Evolutionary conservation across 2,113 vertebrate species (phyloP).

Genomic region (Carassius auratus): DNA sequence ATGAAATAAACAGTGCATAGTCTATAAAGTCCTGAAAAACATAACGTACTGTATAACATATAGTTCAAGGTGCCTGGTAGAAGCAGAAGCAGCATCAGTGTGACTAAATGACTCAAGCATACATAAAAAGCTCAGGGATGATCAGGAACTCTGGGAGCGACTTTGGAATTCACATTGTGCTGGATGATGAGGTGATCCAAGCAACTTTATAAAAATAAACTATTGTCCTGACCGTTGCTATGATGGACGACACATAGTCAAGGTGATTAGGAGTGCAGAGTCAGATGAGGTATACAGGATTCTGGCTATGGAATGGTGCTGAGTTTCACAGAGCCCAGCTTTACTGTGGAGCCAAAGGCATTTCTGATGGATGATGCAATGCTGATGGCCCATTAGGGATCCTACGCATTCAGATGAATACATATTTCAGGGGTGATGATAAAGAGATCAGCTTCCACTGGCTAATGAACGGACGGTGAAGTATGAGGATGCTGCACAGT

Average conservation of each 20-base stretch:
- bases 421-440: conserved; percentile 42
- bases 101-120: conserved; percentile 5
- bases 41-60: not conserved
- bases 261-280: conserved; percentile 27
- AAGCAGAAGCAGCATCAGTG: not conserved
- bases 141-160: conserved; percentile 48
- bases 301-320: conserved; percentile 42
- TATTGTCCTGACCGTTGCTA: conserved; percentile 52
- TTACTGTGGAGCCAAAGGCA: conserved; percentile 19
- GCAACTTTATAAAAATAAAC: conserved; percentile 55
- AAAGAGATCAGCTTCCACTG: conserved; percentile 25
- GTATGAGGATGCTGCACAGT: not conserved
- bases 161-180: conserved; percentile 68
- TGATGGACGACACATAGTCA: conserved; percentile 42
- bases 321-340: not conserved
- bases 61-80: not conserved
- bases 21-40: not conserved
- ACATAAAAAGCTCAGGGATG: conserved; percentile 9
- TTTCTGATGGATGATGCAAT: conserved; percentile 61
- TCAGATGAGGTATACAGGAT: conserved; percentile 11
- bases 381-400: conserved; percentile 27
- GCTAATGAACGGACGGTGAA: conserved; percentile 13
- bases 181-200: conserved; percentile 50
- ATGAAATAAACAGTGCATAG: not conserved
- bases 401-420: not conserved